These are phyloP conservation scores for Perodicticus potto DNA, from an alignment of 2,797 vertebrate genomes.

Conservation along the genomic window DNA sequence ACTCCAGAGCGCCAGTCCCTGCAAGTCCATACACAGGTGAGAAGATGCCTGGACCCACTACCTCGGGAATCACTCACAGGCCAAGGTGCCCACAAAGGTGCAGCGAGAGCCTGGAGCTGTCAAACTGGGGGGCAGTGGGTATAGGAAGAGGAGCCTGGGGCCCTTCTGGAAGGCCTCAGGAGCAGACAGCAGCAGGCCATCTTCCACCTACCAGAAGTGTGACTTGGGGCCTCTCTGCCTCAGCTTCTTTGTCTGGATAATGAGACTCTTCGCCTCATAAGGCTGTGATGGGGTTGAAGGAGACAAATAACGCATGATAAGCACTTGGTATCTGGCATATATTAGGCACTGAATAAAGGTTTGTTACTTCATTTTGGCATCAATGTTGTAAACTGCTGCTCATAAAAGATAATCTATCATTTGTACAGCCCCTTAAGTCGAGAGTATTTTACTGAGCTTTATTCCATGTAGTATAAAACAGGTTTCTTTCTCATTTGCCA, in stretches of 20 bases:
- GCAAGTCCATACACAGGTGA: not conserved
- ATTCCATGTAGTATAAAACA: not conserved
- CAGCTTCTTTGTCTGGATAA: not conserved
- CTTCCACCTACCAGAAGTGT: not conserved
- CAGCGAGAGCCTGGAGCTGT: too few species aligned
- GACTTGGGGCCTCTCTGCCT: not conserved
- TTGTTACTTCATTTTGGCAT: not conserved
- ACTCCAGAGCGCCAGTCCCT: not conserved
- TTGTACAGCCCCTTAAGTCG: not conserved
- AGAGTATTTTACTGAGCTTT: conserved; percentile 2
- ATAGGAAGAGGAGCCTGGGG: not conserved
- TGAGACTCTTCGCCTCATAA: not conserved
- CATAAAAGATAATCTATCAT: not conserved
- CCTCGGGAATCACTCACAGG: not conserved
- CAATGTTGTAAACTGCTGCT: not conserved
- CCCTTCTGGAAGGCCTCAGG: not conserved
- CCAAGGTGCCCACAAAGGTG: not conserved
- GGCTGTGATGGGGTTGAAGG: not conserved
- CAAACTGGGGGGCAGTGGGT: accelerated
- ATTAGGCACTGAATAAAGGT: not conserved
- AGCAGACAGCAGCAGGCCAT: not conserved
- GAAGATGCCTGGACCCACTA: not conserved
- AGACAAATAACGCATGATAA: not conserved
- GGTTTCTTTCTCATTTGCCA: not conserved
- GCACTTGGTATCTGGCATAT: not conserved